These are phyloP conservation scores for Caenorhabditis briggsae DNA, from an alignment of 1,140 invertebrate genomes.

Conservation along the genomic window DNA sequence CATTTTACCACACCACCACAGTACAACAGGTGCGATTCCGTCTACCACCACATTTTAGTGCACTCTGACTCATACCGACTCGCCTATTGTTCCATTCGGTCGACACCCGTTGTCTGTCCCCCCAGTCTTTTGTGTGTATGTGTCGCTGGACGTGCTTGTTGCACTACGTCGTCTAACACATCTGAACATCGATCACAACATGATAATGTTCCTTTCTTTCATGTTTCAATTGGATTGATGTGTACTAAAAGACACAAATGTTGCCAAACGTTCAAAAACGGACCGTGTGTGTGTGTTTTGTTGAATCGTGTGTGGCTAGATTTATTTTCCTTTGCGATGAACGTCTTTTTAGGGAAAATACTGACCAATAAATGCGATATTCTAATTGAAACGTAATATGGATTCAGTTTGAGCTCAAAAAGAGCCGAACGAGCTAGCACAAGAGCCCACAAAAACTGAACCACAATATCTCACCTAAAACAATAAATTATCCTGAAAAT, in stretches of 20 bases:
- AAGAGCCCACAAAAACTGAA: no score
- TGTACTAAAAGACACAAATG: neutral
- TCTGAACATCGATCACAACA: conserved; percentile 8
- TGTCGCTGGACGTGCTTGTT: neutral
- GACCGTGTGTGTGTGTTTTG: conserved; percentile 72
- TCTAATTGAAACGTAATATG: no score
- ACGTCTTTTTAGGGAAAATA: conserved; percentile 66
- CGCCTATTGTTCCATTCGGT: no score
- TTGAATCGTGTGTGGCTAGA: conserved; percentile 58
- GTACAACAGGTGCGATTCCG: neutral
- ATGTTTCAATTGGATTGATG: neutral
- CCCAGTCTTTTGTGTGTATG: no score
- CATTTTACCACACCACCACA: neutral
- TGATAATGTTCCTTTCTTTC: neutral
- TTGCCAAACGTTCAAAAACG: conserved; percentile 65
- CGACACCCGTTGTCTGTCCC: no score
- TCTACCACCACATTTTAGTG: no score
- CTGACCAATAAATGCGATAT: neutral
- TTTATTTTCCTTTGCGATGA: conserved; percentile 62
- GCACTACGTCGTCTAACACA: neutral
- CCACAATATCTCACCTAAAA: no score
- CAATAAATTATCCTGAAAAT: no score
- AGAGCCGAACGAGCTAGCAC: no score
- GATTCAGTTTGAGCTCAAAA: no score
- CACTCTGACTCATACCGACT: no score